phyloP scores from a whole-genome alignment of 1,140 invertebrate genomes.

The Pseudoatta argentina region DNA sequence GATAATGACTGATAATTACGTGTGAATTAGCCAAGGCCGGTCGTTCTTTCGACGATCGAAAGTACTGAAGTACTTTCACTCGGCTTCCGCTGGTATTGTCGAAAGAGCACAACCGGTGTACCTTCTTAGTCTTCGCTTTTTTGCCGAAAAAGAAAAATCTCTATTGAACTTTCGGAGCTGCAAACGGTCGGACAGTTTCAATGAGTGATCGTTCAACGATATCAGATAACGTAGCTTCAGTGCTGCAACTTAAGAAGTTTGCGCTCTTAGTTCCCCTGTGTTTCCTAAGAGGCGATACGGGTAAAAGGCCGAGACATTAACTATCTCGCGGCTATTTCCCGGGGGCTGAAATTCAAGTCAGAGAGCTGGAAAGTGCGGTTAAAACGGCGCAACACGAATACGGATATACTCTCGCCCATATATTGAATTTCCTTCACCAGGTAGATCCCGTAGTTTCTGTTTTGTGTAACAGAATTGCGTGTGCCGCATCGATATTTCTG shows the following conservation, averaged over 20 bases:
- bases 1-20: constrained; percentile 41
- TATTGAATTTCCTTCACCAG: constrained; percentile 67
- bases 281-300: not conserved
- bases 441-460: constrained; percentile 60
- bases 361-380: constrained; percentile 74
- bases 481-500: not conserved
- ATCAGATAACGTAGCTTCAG: not conserved
- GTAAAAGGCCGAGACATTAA: not conserved
- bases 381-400: constrained; percentile 42
- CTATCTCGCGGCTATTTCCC: constrained; percentile 24
- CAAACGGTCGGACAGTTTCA: not conserved
- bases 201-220: not conserved
- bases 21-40: constrained; percentile 51
- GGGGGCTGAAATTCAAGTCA: constrained; percentile 70
- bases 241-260: not conserved
- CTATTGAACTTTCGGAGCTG: not conserved
- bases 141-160: not conserved
- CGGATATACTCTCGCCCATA: constrained; percentile 66
- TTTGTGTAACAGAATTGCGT: constrained; percentile 42
- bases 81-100: constrained; percentile 30
- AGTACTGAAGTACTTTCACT: constrained; percentile 42
- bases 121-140: not conserved
- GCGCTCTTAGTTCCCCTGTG: not conserved
- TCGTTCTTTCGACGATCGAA: constrained; percentile 49
- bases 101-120: not conserved